A percentile compares a stretch with the other conserved stretches of the same genome.
phyloP scores from a whole-genome alignment of 2,888 invertebrate genomes.

The Oligia strigilis region DNA sequence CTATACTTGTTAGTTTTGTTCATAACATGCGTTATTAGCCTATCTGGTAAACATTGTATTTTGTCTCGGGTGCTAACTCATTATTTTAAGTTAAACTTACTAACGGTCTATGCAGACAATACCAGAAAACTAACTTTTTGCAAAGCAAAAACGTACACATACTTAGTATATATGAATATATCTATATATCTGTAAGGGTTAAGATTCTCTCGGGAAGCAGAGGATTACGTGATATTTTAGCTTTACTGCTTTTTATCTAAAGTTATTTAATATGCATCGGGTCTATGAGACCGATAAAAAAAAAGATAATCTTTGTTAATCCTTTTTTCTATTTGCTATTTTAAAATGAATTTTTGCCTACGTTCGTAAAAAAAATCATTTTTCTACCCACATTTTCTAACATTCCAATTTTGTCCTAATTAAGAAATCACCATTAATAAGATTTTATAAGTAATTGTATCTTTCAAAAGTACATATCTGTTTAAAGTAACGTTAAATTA shows the following conservation, averaged over 20 bases:
- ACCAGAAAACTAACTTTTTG: constrained; percentile 81
- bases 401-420: constrained; percentile 56
- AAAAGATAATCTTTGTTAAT: constrained; percentile 51
- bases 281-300: constrained; percentile 82
- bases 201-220: constrained; percentile 82
- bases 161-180: constrained; percentile 67
- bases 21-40: constrained; percentile 50
- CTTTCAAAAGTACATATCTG: constrained; percentile 86
- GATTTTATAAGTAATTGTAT: constrained; percentile 75
- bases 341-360: constrained; percentile 24
- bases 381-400: constrained; percentile 52
- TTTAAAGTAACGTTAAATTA: constrained; percentile 82
- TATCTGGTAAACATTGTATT: constrained; percentile 64
- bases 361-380: constrained; percentile 34
- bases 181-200: constrained; percentile 78
- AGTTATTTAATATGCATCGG: constrained; percentile 76
- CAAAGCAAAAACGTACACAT: constrained; percentile 83
- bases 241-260: constrained; percentile 88
- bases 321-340: constrained; percentile 58
- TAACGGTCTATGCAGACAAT: constrained; percentile 84
- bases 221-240: constrained; percentile 89
- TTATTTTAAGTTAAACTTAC: constrained; percentile 67
- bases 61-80: constrained; percentile 72
- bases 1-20: constrained; percentile 10
- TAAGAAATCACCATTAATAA: constrained; percentile 59